Conservation (phyloP, 2,888 invertebrate genomes). For the Hydrotaea diabolus region DNA sequence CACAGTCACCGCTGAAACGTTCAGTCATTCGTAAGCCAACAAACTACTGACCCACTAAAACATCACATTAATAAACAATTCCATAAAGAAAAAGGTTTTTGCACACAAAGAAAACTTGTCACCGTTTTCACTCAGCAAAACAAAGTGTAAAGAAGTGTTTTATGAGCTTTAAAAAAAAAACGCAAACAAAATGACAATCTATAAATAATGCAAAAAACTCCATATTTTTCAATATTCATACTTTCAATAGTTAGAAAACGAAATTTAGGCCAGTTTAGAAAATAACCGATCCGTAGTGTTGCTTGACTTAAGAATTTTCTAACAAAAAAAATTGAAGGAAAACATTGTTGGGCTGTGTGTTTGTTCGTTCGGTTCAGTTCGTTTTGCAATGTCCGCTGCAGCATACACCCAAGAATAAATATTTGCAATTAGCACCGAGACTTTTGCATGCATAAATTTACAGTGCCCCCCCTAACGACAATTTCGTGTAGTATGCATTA, state of each 20-base stretch:
- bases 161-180: neutral
- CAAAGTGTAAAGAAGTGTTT: neutral
- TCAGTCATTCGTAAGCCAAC: neutral
- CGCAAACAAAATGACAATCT: neutral
- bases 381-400: neutral
- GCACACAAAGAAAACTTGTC: constrained; percentile 5
- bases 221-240: neutral
- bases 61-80: constrained; percentile 8
- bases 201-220: constrained; percentile 4
- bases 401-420: constrained; percentile 18
- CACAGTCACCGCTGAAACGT: too few species aligned
- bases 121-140: constrained; percentile 16
- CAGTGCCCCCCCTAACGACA: constrained; percentile 43
- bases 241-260: constrained; percentile 36
- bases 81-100: constrained; percentile 1
- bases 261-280: constrained; percentile 30
- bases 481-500: neutral
- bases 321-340: neutral
- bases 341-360: too few species aligned
- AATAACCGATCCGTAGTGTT: neutral
- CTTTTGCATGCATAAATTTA: constrained; percentile 52
- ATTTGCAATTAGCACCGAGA: constrained; percentile 21
- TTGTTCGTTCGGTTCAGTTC: neutral
- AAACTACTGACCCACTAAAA: constrained; percentile 32
- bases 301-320: constrained; percentile 9